Evolutionary conservation across 1,140 invertebrate genomes (phyloP).

Genomic region (Microplitis mediator): DNA sequence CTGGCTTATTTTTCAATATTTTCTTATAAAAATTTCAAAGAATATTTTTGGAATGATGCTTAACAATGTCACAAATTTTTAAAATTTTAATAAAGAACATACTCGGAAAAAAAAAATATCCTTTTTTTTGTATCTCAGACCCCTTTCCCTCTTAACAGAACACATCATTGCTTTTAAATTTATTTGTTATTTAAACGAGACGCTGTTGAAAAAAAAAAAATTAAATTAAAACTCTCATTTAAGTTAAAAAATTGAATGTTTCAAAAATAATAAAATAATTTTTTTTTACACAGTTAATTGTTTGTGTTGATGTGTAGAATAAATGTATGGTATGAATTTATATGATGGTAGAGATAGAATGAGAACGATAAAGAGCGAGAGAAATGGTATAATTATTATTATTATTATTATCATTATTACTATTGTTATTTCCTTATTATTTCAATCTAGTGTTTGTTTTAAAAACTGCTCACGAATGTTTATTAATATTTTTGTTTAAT

Average conservation of each 20-base stretch:
- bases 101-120: too few relatives aligned
- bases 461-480: constrained; percentile 42
- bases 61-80: too few relatives aligned
- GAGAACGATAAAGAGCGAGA: background rate
- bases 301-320: background rate
- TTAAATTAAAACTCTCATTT: too few relatives aligned
- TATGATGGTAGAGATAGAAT: background rate
- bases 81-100: too few relatives aligned
- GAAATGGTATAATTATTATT: background rate
- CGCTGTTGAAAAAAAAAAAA: too few relatives aligned
- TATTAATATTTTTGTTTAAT: constrained; percentile 29
- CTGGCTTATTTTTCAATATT: too few relatives aligned
- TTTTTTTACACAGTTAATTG: background rate
- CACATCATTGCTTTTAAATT: background rate
- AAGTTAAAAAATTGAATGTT: background rate
- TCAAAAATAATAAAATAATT: background rate
- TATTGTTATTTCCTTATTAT: background rate
- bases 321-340: constrained; percentile 1
- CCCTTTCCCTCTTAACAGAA: too few relatives aligned
- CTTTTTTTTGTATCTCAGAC: too few relatives aligned
- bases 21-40: too few relatives aligned
- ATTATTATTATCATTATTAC: background rate
- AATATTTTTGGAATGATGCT: too few relatives aligned
- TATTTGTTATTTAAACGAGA: too few relatives aligned
- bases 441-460: constrained; percentile 27